Evolutionary conservation across 1,140 invertebrate species (phyloP).

Genomic region (Drosophila ambigua): DNA sequence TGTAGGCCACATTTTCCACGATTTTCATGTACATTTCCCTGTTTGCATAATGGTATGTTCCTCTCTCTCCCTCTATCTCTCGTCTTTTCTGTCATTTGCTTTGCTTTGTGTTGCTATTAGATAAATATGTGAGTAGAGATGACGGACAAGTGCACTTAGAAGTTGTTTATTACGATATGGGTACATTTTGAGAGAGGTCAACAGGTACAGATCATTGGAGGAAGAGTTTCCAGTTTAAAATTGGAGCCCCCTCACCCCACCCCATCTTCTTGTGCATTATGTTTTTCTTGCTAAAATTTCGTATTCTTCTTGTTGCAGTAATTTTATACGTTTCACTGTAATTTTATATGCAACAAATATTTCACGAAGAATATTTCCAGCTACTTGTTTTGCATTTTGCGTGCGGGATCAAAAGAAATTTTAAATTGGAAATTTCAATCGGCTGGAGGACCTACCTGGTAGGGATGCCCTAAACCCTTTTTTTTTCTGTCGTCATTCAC

Average conservation of each 20-base stretch:
- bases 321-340: constrained; percentile 66
- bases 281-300: constrained; percentile 22
- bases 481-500: constrained; percentile 1
- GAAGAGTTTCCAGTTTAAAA: background rate
- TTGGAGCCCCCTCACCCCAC: background rate
- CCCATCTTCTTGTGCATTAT: background rate
- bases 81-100: constrained; percentile 34
- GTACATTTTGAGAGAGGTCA: background rate
- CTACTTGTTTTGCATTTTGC: constrained; percentile 58
- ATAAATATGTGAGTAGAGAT: constrained; percentile 48
- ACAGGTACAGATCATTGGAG: background rate
- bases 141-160: constrained; percentile 64
- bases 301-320: constrained; percentile 38
- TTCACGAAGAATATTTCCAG: constrained; percentile 26
- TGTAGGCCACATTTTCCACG: constrained; percentile 67
- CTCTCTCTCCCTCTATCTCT: background rate
- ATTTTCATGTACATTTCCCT: constrained; percentile 63
- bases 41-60: constrained; percentile 58
- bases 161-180: constrained; percentile 25
- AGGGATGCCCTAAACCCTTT: constrained; percentile 1
- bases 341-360: constrained; percentile 64
- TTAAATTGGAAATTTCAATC: constrained; percentile 66
- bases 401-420: constrained; percentile 54
- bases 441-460: constrained; percentile 60
- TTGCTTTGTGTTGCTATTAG: constrained; percentile 50